phyloP scores from a whole-genome alignment of 1,140 invertebrate species.

The Heliconius nattereri region DNA sequence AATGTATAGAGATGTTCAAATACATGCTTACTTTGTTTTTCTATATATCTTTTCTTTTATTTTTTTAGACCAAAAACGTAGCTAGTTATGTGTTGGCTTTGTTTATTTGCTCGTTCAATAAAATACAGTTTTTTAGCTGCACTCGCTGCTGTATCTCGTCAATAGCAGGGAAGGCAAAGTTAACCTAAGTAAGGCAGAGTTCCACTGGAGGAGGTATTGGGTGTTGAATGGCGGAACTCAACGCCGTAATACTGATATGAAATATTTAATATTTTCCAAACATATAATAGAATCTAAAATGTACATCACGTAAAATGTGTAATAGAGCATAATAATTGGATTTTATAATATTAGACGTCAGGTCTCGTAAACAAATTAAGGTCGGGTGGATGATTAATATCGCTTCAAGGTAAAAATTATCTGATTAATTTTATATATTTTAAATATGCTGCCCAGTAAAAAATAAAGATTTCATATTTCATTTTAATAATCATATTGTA shows the following conservation, averaged over 20 bases:
- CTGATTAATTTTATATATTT: conserved; percentile 8
- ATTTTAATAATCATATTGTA: too few relatives aligned
- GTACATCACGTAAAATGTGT: conserved; percentile 14
- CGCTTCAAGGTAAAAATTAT: conserved; percentile 19
- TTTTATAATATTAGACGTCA: conserved; percentile 26
- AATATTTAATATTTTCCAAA: neutral
- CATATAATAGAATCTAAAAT: conserved; percentile 6
- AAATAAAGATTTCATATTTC: neutral
- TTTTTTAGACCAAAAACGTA: neutral
- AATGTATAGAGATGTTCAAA: neutral
- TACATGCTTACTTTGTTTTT: neutral
- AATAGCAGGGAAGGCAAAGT: too few relatives aligned
- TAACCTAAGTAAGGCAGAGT: too few relatives aligned
- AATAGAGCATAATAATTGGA: conserved; percentile 29
- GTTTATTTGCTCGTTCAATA: too few relatives aligned
- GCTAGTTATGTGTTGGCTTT: too few relatives aligned
- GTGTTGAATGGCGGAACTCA: neutral
- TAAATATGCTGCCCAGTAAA: neutral
- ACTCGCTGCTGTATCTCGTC: too few relatives aligned
- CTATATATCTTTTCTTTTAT: neutral
- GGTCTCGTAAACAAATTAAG: conserved; percentile 30
- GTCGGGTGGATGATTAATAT: conserved; percentile 28
- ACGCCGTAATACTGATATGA: neutral
- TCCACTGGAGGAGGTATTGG: too few relatives aligned
- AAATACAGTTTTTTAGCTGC: too few relatives aligned